Percentiles rank a stretch among this genome's conserved stretches.
These are phyloP conservation scores for Polymixis flavicincta DNA, from an alignment of 2,888 invertebrate species.

Conservation along the genomic window DNA sequence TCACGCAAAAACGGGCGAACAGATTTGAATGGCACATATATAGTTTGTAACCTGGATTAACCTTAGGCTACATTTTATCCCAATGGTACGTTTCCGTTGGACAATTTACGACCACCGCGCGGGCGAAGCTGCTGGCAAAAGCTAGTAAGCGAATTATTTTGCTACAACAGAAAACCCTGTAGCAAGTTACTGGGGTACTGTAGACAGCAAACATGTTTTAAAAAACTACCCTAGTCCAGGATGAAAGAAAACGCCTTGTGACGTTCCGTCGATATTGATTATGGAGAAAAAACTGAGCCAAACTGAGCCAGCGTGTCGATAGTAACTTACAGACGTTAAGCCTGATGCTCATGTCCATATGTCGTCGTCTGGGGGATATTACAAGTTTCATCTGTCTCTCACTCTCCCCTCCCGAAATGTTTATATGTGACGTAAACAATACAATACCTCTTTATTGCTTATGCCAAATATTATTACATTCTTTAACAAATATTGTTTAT, in stretches of 20 bases:
- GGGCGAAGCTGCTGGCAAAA: too few species aligned
- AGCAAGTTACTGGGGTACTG: not conserved
- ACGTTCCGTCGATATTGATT: constrained; percentile 35
- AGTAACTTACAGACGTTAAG: constrained; percentile 45
- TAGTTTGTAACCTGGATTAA: too few species aligned
- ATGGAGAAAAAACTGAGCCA: constrained; percentile 40
- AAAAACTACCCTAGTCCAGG: not conserved
- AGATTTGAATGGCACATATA: too few species aligned
- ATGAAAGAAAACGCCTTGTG: constrained; percentile 21
- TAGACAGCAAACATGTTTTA: constrained; percentile 14
- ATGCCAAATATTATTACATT: constrained; percentile 28
- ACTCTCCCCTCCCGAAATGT: constrained; percentile 23
- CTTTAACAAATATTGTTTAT: constrained; percentile 22
- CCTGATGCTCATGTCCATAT: constrained; percentile 45
- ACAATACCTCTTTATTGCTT: constrained; percentile 26
- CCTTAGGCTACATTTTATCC: too few species aligned
- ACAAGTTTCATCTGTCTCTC: constrained; percentile 33
- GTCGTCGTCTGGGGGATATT: constrained; percentile 44
- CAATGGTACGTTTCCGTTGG: too few species aligned
- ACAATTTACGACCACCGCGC: too few species aligned
- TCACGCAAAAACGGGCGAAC: too few species aligned
- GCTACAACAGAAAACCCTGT: constrained; percentile 6
- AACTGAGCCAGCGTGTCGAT: constrained; percentile 46
- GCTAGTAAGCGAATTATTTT: constrained; percentile 6
- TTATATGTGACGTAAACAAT: constrained; percentile 40